Percentiles rank a stretch among this genome's conserved stretches.
Evolutionary conservation across 2,113 vertebrate species (phyloP).

Genomic region (Amblyopsis rosae): DNA sequence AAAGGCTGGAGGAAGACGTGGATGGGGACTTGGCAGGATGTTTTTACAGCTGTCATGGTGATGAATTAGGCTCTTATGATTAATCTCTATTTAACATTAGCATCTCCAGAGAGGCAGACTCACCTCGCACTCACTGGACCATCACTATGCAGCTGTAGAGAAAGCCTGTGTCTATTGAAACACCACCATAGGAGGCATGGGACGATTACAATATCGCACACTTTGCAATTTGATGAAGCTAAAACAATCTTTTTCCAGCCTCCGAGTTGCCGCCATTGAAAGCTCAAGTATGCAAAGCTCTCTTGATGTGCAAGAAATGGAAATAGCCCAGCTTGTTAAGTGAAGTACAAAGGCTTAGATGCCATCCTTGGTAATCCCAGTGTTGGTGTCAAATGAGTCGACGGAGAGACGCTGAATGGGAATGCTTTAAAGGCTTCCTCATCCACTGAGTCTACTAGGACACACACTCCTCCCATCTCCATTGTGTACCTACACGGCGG

Average conservation of each 20-base stretch:
- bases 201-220: too few species aligned
- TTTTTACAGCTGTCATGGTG: constrained; percentile 74
- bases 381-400: constrained; percentile 23
- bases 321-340: neutral
- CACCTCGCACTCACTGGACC: constrained; percentile 56
- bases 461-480: constrained; percentile 54
- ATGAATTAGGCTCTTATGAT: constrained; percentile 73
- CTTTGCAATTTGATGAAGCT: neutral
- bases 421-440: constrained; percentile 42
- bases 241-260: constrained; percentile 17
- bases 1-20: constrained; percentile 62
- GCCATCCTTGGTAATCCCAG: constrained; percentile 29
- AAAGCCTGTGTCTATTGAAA: constrained; percentile 60
- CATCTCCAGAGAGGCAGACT: constrained; percentile 58
- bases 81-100: constrained; percentile 73
- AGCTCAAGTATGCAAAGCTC: neutral
- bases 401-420: constrained; percentile 44
- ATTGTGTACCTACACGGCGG: constrained; percentile 46
- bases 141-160: constrained; percentile 45
- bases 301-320: neutral
- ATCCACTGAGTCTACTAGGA: constrained; percentile 44
- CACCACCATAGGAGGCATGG: constrained; percentile 21
- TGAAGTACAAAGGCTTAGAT: neutral
- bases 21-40: constrained; percentile 62
- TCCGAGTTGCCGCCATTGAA: neutral